These are phyloP conservation scores for Todus mexicanus DNA, from an alignment of 2,797 vertebrate species.

Conservation along the genomic window DNA sequence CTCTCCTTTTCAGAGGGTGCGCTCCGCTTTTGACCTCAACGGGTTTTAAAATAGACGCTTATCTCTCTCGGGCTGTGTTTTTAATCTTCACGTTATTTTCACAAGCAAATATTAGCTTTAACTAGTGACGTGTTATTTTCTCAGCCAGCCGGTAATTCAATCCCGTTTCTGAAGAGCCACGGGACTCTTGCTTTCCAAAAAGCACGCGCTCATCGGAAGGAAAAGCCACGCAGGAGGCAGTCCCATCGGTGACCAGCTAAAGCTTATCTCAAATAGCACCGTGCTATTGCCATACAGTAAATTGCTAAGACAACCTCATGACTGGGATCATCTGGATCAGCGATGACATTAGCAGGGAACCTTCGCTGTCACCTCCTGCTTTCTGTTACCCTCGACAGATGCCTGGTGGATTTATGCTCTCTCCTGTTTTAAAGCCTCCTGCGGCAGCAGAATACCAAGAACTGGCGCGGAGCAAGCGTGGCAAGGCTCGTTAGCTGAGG, in stretches of 20 bases:
- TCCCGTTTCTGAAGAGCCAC: neutral
- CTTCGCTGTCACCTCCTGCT: neutral
- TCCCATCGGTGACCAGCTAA: neutral
- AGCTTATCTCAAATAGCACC: neutral
- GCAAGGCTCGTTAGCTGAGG: neutral
- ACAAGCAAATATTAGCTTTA: slow-evolving; percentile 10
- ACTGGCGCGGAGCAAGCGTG: accelerated
- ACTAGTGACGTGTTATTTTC: slow-evolving; percentile 9
- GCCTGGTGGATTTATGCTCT: neutral
- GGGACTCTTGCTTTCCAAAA: neutral
- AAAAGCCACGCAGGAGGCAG: neutral
- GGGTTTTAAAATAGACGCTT: neutral
- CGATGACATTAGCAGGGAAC: neutral
- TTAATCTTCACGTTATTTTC: neutral
- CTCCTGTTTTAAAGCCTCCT: neutral
- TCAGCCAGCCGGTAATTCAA: slow-evolving; percentile 9
- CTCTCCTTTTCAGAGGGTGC: neutral
- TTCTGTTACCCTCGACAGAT: neutral
- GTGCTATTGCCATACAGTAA: neutral
- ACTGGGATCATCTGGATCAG: neutral
- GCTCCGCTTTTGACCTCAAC: neutral
- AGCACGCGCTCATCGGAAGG: neutral
- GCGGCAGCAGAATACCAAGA: neutral
- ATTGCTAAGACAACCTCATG: neutral
- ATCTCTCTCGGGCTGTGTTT: neutral